Percentiles rank a stretch among this genome's conserved stretches.
Conservation (phyloP, 1,140 invertebrate genomes). For the Oreohelix idahoensis region DNA sequence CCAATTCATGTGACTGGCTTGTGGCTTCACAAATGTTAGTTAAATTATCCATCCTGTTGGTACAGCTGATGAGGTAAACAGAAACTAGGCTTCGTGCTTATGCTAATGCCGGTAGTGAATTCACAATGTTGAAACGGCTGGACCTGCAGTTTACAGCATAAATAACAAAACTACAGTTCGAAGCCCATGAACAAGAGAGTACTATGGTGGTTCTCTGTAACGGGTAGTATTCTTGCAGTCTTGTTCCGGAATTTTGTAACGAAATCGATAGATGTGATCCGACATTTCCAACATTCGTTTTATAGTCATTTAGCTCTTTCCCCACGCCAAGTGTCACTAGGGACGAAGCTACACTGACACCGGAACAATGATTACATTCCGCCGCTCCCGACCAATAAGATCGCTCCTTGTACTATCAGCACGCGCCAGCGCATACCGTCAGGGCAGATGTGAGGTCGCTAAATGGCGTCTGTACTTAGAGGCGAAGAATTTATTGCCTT, state of each 20-base stretch:
- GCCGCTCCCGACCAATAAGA: constrained; percentile 24
- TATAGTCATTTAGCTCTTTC: constrained; percentile 13
- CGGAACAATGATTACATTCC: constrained; percentile 40
- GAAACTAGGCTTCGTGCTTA: no score
- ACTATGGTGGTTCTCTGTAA: neutral
- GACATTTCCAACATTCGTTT: constrained; percentile 31
- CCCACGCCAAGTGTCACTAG: constrained; percentile 43
- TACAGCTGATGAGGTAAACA: no score
- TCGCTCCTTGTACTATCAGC: constrained; percentile 19
- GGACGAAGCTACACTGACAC: constrained; percentile 40
- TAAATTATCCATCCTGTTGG: constrained; percentile 6
- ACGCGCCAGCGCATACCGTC: constrained; percentile 38
- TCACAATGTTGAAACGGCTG: no score
- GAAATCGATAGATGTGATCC: neutral
- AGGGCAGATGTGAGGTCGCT: constrained; percentile 21
- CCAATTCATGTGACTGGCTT: constrained; percentile 33
- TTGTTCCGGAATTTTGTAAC: constrained; percentile 14
- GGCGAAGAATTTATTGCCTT: constrained; percentile 19
- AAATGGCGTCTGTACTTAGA: neutral
- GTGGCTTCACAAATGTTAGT: constrained; percentile 41
- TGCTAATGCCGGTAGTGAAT: no score
- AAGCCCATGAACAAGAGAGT: neutral
- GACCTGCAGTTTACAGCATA: no score
- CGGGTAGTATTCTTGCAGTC: no score
- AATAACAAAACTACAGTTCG: no score